A percentile compares a stretch with the other conserved stretches of the same genome.
Conservation (phyloP, 2,113 vertebrate species). For the Gulo gulo region DNA sequence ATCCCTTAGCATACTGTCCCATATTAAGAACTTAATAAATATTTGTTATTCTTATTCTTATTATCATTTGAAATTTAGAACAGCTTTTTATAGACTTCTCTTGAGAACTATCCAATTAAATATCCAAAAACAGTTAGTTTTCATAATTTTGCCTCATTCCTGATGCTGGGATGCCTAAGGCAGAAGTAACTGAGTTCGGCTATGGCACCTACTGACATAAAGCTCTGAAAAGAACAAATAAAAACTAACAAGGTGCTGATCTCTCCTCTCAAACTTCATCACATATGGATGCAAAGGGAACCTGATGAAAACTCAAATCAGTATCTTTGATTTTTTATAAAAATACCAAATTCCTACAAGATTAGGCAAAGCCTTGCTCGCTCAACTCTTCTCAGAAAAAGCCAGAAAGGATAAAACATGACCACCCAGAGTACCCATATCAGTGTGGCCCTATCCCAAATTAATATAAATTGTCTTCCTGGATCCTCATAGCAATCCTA, state of each 20-base stretch:
- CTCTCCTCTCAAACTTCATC: background rate
- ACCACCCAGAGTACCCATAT: background rate
- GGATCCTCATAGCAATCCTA: background rate
- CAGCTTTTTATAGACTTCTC: background rate
- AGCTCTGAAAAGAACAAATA: background rate
- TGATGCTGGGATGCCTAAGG: background rate
- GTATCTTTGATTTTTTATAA: background rate
- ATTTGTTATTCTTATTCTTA: background rate
- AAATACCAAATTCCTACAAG: background rate
- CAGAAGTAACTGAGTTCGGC: background rate
- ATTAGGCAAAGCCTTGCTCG: background rate
- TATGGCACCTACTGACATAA: background rate
- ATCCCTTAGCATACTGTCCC: background rate
- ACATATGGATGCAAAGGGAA: background rate
- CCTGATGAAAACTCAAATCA: background rate
- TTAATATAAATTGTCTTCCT: background rate
- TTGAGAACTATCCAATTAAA: constrained; percentile 17
- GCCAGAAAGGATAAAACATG: background rate
- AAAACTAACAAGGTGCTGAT: background rate
- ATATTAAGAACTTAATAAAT: constrained; percentile 18
- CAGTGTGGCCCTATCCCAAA: background rate
- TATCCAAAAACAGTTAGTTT: background rate
- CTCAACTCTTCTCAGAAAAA: background rate
- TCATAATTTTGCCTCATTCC: background rate
- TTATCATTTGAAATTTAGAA: constrained; percentile 23